Evolutionary conservation across 2,888 invertebrate species (phyloP), one percentile per base, ranked within the genome.

Genomic region (Melitaea athalia): DNA sequence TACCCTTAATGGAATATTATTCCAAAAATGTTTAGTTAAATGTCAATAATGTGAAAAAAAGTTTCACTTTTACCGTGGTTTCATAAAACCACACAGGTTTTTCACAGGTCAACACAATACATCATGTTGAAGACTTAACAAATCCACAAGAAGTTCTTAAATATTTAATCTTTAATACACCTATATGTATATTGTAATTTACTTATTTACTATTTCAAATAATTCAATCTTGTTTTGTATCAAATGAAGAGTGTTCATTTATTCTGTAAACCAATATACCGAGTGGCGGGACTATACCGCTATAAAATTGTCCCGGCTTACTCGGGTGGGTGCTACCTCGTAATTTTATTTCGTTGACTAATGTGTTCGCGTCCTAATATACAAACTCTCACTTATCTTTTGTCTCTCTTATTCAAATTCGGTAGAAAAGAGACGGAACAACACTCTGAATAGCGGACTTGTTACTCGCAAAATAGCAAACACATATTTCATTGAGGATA

Each of bases 331-430:
- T 59, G 67, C 59, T 67, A 69, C 61, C 64, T 67, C 64, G 64
- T 72, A 69, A 72, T 62, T 72, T 64, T 67, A 67, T 67, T 63
- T 67, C 59, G 64, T 67, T 72, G 68, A 71, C 71, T 71, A 69
- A 71, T 71, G 71, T 66, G 57, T 50, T 63, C 63, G 67, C 62
- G 62, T 64, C 59, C 63, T 63, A 62, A 67, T 67, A 67, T 67
- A 67, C 63, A 50, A 59, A 63, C 57, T 43, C 52, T 17, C 49
- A 43, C 50, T 31, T 45, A 43, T 43, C 11, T 57, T 6, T 15
- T 3, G 15, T 57, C 57, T 57, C 57, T 3, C 15, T 57, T n/a
- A 11, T 42, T 57, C 15, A 8, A 33, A 14, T 47, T 60, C 31
- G 12, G 45, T 42, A 11, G 3, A n/a, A 42, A 42, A 42, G 57